Evolutionary conservation across 2,888 invertebrate genomes (phyloP), one percentile per base, ranked within the genome.

Genomic region (Tiliacea citrago): DNA sequence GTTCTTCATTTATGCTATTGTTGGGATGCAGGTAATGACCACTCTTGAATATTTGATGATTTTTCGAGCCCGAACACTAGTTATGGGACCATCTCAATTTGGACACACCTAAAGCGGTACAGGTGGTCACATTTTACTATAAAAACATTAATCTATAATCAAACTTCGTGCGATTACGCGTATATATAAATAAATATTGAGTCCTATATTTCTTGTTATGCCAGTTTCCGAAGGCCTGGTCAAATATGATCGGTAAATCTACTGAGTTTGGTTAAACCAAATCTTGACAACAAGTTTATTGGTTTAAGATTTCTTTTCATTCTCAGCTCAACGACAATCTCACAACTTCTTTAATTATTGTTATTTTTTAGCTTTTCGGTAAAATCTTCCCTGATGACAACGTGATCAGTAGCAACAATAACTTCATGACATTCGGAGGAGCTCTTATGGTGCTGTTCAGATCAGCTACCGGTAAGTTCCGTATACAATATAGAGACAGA

Each of bases 1-100:
- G 82, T 99, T 99, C 97, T 99, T 99, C 96, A 99, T 99, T 92
- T 99, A 99, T 94, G 99, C 99, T 88, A 99, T 99, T 10, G 99
- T 99, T 91, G 99, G 99, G 84, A 99, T 99, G 99, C 99, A 99
- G 98, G 99, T 99, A 94, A 92, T 5, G 4, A 13, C 0, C n/a
- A 8, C 6, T 21, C 13, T n/a, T 24, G 2, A 45, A 12, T 45
- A 47, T 29, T 4, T 47, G 12, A 47, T 0, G 1, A 0, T 1
- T 39, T 39, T 39, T 39, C 21, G 35, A 35, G 6, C 21, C 18
- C 4, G 2, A 47, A 47, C 18, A 8, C 18, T 10, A 24, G 10
- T 4, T 9, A 24, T 49, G 8, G 2, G 8, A 13, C 9, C 13
- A 9, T 29, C 9, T 21, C 9, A 49, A 49, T 29, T 49, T 49